Evolutionary conservation across 2,797 vertebrate species (phyloP).

Genomic region (Melanotaenia parkinsoni): DNA sequence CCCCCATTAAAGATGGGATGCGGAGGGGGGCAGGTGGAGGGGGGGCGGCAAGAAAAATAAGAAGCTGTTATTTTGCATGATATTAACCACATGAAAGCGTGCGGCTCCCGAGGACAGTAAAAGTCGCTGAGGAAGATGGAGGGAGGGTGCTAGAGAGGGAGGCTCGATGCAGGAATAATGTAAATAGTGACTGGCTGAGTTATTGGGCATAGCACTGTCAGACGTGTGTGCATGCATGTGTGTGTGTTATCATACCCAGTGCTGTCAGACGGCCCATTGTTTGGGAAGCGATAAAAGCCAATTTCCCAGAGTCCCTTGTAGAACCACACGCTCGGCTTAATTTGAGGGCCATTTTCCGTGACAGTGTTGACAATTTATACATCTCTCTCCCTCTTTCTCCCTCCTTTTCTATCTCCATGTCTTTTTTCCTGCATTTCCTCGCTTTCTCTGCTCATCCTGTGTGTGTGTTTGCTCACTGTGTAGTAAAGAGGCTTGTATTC

Average conservation of each 20-base stretch:
- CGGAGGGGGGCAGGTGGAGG: conserved; percentile 38
- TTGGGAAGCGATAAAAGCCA: conserved; percentile 87
- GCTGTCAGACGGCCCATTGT: conserved; percentile 86
- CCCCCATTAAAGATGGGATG: conserved; percentile 79
- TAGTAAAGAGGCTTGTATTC: conserved; percentile 79
- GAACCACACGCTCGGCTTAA: conserved; percentile 82
- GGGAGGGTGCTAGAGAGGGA: conserved; percentile 57
- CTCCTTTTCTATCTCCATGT: conserved; percentile 43
- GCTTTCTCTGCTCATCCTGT: conserved; percentile 54
- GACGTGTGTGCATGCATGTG: conserved; percentile 53
- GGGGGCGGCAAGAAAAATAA: conserved; percentile 67
- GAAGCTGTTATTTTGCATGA: conserved; percentile 86
- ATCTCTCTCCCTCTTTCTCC: conserved; percentile 75
- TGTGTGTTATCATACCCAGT: conserved; percentile 79
- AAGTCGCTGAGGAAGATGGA: conserved; percentile 76
- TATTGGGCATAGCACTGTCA: conserved; percentile 84
- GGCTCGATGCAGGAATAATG: conserved; percentile 77
- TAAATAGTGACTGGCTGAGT: conserved; percentile 85
- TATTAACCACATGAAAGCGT: conserved; percentile 87
- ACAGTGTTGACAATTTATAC: conserved; percentile 88
- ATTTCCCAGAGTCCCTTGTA: conserved; percentile 83
- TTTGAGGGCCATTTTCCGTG: conserved; percentile 86
- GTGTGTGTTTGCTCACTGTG: conserved; percentile 56
- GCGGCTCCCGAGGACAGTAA: conserved; percentile 78
- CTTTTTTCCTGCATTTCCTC: conserved; percentile 28